Evolutionary conservation across 2,888 invertebrate genomes (phyloP), one percentile per base, ranked within the genome.

Genomic region (Dicyrtoma fusca): DNA sequence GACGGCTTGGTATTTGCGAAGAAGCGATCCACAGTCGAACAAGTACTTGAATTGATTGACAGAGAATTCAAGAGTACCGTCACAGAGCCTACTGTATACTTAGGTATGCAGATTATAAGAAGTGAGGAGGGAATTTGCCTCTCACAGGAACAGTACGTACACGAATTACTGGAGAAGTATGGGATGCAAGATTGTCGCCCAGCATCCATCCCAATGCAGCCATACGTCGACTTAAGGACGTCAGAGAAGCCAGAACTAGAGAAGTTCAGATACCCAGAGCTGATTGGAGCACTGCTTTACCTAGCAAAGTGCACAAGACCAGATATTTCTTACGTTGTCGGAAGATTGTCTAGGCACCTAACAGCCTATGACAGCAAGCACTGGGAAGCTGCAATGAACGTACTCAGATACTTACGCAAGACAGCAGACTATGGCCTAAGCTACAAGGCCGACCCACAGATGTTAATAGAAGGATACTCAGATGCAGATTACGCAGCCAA

Each of bases 401-500:
- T 80, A n/a, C 26, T 79, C 11, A 19, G 75, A 13, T 77, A 79
- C 47, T 49, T 78, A 23, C 61, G 70, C 44, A 71, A 72, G 17
- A 77, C 76, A 1, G 62, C 14, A 26, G 57, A 71, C n/a, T 10
- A 23, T 6, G 71, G 63, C 0, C 51, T 71, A 13, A 1, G 1
- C 1, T 71, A 42, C 21, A n/a, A n/a, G n/a, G n/a, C 19, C 5
- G 4, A 0, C 19, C 2, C 8, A 0, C 13, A 11, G 14, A 26
- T 1, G 42, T 42, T 17, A 3, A 13, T 75, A 47, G 19, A 51
- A 17, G 79, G 73, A 4, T 80, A 71, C 55, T 69, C 61, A 2
- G 80, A 79, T 71, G 71, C 78, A 3, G 76, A 79, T 66, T 77
- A 71, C 62, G 79, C 68, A 25, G 74, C 72, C 13, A 76, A 77